A percentile compares a stretch with the other conserved stretches of the same genome.
Conservation (phyloP, 2,888 invertebrate genomes). For the Thymelicus acteon region DNA sequence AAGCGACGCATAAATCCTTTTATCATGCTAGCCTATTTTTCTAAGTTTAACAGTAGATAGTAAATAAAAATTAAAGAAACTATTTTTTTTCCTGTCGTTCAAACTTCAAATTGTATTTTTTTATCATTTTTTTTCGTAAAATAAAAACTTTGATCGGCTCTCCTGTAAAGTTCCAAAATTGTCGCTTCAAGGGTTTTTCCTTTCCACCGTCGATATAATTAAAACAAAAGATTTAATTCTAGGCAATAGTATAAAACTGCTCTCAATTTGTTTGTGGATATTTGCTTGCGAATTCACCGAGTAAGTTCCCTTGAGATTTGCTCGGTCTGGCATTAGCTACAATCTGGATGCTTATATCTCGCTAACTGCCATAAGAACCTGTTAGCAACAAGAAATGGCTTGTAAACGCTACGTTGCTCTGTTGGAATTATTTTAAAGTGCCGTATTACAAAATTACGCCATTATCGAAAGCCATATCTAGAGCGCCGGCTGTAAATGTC, state of each 20-base stretch:
- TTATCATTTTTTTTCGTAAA: no score
- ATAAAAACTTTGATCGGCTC: no score
- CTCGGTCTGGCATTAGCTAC: constrained; percentile 29
- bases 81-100: no score
- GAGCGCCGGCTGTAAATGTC: constrained; percentile 34
- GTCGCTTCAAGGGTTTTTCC: no score
- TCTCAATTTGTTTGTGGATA: constrained; percentile 11
- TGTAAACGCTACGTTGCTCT: constrained; percentile 23
- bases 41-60: no score
- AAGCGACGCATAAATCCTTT: no score
- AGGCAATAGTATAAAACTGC: neutral
- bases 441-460: constrained; percentile 34
- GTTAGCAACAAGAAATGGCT: constrained; percentile 29
- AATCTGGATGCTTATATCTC: constrained; percentile 28
- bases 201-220: no score
- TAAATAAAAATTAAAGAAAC: no score
- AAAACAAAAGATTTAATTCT: neutral
- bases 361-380: constrained; percentile 22
- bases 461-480: constrained; percentile 31
- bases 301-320: constrained; percentile 31
- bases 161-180: no score
- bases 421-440: constrained; percentile 34
- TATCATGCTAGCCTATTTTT: no score
- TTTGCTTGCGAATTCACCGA: constrained; percentile 15
- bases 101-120: no score